Conservation (phyloP, 2,113 vertebrate genomes). For the Atractosteus spatula region DNA sequence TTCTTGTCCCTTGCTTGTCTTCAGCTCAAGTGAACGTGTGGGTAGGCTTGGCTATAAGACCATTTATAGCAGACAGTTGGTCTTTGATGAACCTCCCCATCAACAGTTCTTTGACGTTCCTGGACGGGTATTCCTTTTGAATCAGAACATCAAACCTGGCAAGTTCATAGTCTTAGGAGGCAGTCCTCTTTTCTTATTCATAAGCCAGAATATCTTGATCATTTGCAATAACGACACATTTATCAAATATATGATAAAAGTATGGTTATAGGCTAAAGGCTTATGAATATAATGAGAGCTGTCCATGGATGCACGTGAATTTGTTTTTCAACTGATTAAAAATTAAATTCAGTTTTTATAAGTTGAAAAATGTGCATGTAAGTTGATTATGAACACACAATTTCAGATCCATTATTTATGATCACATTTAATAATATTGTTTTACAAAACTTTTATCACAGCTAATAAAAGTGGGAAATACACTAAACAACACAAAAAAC, state of each 20-base stretch:
- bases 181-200: conserved; percentile 39
- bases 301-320: no score
- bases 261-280: no score
- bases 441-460: no score
- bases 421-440: no score
- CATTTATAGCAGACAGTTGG: conserved; percentile 72
- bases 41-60: conserved; percentile 39
- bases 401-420: no score
- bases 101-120: conserved; percentile 56
- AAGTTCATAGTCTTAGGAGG: conserved; percentile 65
- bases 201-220: conserved; percentile 37
- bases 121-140: conserved; percentile 22
- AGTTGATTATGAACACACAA: no score
- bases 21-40: conserved; percentile 45
- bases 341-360: no score
- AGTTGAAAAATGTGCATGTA: no score
- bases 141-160: conserved; percentile 50
- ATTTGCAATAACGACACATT: conserved; percentile 13
- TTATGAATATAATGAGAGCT: no score
- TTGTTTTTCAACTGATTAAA: no score
- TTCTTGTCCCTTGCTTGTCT: conserved; percentile 42
- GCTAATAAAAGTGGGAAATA: no score
- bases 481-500: no score
- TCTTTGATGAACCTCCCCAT: conserved; percentile 72
- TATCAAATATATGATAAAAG: neutral